These are phyloP conservation scores for Meta bourneti DNA, from an alignment of 2,888 invertebrate genomes.

Conservation along the genomic window DNA sequence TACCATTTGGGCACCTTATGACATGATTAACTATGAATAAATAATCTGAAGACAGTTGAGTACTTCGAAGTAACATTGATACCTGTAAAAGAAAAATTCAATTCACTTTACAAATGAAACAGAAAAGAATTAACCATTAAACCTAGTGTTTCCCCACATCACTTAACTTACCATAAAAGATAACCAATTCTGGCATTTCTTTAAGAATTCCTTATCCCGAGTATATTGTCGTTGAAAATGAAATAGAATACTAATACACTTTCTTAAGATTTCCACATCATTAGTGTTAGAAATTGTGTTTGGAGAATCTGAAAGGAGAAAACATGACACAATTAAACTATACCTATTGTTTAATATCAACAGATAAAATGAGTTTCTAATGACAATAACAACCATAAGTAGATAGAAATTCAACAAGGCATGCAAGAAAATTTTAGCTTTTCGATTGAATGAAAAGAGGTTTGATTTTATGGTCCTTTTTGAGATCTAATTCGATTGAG, in stretches of 20 bases:
- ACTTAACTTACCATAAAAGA: slow-evolving; percentile 32
- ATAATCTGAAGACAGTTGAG: slow-evolving; percentile 1
- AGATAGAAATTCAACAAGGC: background rate
- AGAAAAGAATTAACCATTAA: too few species aligned
- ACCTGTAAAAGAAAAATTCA: slow-evolving; percentile 26
- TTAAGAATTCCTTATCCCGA: slow-evolving; percentile 38
- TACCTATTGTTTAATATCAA: background rate
- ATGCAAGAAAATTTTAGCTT: too few species aligned
- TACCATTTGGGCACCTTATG: slow-evolving; percentile 57
- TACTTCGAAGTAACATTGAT: slow-evolving; percentile 24
- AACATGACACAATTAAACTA: background rate
- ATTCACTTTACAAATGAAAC: background rate
- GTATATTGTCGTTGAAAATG: slow-evolving; percentile 45
- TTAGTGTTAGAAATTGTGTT: too few species aligned
- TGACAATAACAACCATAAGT: background rate
- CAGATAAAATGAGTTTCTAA: background rate
- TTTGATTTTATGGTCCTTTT: too few species aligned
- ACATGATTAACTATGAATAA: slow-evolving; percentile 57
- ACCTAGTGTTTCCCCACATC: too few species aligned
- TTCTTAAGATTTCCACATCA: slow-evolving; percentile 24
- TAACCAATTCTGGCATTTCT: slow-evolving; percentile 43
- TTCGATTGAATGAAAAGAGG: too few species aligned
- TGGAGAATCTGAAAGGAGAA: too few species aligned
- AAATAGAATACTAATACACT: slow-evolving; percentile 61
- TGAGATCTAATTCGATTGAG: too few species aligned